Conservation (phyloP, 2,797 vertebrate species). For the Philypnodon macrostomus region DNA sequence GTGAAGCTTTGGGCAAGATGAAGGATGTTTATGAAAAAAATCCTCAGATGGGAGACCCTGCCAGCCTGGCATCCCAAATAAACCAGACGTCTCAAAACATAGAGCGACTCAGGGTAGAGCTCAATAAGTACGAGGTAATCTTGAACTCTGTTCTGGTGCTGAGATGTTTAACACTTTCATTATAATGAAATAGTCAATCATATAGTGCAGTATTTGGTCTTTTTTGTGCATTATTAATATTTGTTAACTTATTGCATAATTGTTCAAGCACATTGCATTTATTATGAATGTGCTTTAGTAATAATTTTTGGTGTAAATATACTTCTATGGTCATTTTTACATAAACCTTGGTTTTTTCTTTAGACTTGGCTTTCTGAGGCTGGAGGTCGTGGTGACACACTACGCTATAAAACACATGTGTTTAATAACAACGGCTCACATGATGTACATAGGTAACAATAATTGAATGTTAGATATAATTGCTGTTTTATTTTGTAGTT, state of each 20-base stretch:
- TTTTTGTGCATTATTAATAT: no score
- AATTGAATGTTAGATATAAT: background rate
- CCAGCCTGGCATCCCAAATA: conserved; percentile 85
- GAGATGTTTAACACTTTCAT: background rate
- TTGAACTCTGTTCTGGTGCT: conserved; percentile 3
- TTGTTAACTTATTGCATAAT: background rate
- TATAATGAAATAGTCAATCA: background rate
- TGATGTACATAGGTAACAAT: conserved; percentile 77
- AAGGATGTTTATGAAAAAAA: conserved; percentile 93
- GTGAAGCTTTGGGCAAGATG: conserved; percentile 91
- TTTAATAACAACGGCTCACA: conserved; percentile 82
- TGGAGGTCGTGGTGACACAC: conserved; percentile 74
- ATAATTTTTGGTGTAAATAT: no score
- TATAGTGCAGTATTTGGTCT: no score
- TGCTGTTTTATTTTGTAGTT: background rate
- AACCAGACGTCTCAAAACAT: conserved; percentile 85
- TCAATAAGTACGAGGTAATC: conserved; percentile 87
- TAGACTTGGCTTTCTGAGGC: conserved; percentile 86
- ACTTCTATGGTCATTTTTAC: no score
- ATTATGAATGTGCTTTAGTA: background rate
- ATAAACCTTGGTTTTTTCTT: background rate
- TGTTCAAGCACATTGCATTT: background rate
- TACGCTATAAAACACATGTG: conserved; percentile 72
- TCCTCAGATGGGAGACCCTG: conserved; percentile 90
- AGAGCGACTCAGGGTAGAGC: conserved; percentile 81